Conservation (phyloP, 2,888 invertebrate species). For the Thereva nobilitata region DNA sequence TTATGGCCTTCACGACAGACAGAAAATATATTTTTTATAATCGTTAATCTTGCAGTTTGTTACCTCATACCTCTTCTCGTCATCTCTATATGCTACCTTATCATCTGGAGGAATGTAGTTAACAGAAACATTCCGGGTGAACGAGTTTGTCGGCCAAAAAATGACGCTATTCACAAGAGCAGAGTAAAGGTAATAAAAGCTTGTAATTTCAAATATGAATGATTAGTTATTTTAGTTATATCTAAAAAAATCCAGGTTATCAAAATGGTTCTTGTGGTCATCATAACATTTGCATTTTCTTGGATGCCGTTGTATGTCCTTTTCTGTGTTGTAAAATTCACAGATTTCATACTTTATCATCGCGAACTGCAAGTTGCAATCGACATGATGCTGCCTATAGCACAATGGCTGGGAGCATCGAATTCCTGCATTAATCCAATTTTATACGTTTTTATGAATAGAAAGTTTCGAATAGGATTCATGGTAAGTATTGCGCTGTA, state of each 20-base stretch:
- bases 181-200: slow-evolving; percentile 45
- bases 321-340: slow-evolving; percentile 54
- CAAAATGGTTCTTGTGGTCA: slow-evolving; percentile 62
- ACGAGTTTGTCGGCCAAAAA: slow-evolving; percentile 41
- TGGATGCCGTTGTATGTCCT: slow-evolving; percentile 63
- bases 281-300: slow-evolving; percentile 61
- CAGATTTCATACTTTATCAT: slow-evolving; percentile 43
- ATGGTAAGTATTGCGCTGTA: slow-evolving; percentile 45
- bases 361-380: slow-evolving; percentile 45
- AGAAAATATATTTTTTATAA: slow-evolving; percentile 60
- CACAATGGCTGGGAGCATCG: slow-evolving; percentile 61
- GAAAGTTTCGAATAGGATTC: slow-evolving; percentile 62
- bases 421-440: slow-evolving; percentile 65
- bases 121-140: slow-evolving; percentile 58
- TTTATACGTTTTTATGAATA: slow-evolving; percentile 64
- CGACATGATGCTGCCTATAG: slow-evolving; percentile 57
- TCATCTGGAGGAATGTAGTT: slow-evolving; percentile 61
- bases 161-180: slow-evolving; percentile 45
- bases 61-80: slow-evolving; percentile 61
- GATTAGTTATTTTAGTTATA: too few relatives aligned
- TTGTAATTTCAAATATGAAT: too few relatives aligned
- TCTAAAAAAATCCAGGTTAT: slow-evolving; percentile 47
- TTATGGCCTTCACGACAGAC: slow-evolving; percentile 58
- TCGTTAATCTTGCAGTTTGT: slow-evolving; percentile 61
- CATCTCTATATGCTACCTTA: slow-evolving; percentile 61